Evolutionary conservation across 2,113 vertebrate genomes (phyloP), one percentile per base, ranked within the genome.

Genomic region (Misgurnus anguillicaudatus): DNA sequence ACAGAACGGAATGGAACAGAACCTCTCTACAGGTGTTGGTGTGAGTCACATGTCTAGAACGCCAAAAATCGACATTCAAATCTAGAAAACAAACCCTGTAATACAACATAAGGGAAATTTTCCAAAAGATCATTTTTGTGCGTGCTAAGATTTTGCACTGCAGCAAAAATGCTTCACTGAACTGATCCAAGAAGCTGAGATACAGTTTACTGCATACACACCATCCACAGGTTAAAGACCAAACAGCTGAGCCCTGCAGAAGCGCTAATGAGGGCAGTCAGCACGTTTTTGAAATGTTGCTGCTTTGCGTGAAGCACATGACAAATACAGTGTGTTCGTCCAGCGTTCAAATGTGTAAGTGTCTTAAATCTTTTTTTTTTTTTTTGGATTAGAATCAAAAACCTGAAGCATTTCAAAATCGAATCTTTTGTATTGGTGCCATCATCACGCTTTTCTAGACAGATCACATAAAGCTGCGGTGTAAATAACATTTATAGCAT

Each of bases 291-390:
- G 24, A 31, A 31, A 31, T 31, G 24, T 31, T 31, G 24, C 21
- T 4, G 38, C 70, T 60, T 73, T 53, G 47, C 61, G 55, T 41
- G 47, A 66, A 82, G 83, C 80, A 66, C 64, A 75, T 84, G 77
- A 78, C 86, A 81, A 53, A 80, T 81, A 67, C 9, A 6, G 2
- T 2, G 3, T 42, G 11, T 41, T 11, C 39, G 70, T 60, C 70
- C 70, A 24, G 39, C 2, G n/a, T 57, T 57, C 53, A 9, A 2
- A 57, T 19, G 19, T 19, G 7, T 42, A 73, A 73, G 70, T 4
- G 19, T 60, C 14, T 60, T 36, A 60, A 71, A 60, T 42, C 39
- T 62, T 17, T 61, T 5, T 36, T 62, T 31, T 62, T 75, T 47
- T 36, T 62, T 31, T 62, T 75, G 31, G 41, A 48, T 47, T 19